Evolutionary conservation across 2,797 vertebrate genomes (phyloP).

Genomic region (Bovichtus variegatus): DNA sequence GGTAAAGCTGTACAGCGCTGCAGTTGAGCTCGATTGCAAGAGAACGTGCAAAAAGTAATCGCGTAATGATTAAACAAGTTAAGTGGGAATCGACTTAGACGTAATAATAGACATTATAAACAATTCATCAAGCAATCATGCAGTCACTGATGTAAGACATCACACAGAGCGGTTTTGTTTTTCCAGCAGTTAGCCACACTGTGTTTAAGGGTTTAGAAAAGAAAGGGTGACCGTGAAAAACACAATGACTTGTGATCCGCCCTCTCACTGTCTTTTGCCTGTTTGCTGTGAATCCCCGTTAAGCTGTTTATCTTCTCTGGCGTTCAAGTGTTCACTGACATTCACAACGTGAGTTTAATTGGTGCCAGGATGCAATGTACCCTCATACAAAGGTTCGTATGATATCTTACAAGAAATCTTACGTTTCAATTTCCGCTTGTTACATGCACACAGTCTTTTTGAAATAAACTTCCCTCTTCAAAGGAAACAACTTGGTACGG

Average conservation of each 20-base stretch:
- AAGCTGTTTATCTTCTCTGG: conserved; percentile 4
- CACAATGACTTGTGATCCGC: background rate
- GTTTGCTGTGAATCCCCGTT: background rate
- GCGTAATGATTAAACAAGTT: background rate
- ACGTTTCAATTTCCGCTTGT: too few relatives aligned
- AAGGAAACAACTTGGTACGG: too few relatives aligned
- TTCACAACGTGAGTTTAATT: background rate
- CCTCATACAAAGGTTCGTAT: too few relatives aligned
- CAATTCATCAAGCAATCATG: conserved; percentile 3
- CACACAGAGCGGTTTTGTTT: background rate
- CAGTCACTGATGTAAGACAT: conserved; percentile 4
- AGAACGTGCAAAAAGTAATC: background rate
- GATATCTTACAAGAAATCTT: too few relatives aligned
- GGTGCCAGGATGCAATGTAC: too few relatives aligned
- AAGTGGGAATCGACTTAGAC: background rate
- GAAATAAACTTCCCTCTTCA: too few relatives aligned
- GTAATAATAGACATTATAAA: conserved; percentile 1
- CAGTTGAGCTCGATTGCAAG: background rate
- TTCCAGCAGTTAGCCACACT: background rate
- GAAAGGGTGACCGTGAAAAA: background rate
- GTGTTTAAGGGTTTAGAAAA: background rate
- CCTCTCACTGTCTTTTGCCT: background rate
- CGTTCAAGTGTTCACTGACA: background rate
- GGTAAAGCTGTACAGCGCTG: background rate
- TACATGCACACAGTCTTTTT: too few relatives aligned